Base-by-base conservation (phyloP, 1,140 invertebrate genomes). In the Hypothenemus hampei region DNA sequence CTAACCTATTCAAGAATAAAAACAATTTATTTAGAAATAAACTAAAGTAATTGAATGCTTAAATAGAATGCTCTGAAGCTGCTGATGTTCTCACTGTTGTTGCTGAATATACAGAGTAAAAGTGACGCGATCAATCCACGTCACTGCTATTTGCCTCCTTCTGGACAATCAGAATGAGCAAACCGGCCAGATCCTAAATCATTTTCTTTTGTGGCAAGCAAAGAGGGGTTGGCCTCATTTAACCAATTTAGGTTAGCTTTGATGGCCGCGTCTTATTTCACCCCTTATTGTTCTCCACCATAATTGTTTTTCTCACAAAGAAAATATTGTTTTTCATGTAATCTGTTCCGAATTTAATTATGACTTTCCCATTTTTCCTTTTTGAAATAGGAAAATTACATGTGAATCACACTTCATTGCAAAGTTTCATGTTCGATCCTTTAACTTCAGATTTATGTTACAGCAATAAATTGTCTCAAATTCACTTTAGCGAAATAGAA, bases 1-100 rank as follows among this genome's bases (percentile, higher is more conserved):
- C 77, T 74, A 73, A 81, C 83, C 84, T 85, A 66, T 15, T 70
- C 72, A 56, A 7, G 44, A 35, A 11, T 22, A 21, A 6, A 29
- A 5, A 29, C n/a, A n/a, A 7, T 29, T 29, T n/a, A 29, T n/a
- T n/a, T 7, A 29, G n/a, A 29, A 29, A 29, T n/a, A 29, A 7
- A n/a, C n/a, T 6, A 29, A 5, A 29, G 11, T 29, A 29, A 6
- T 29, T 29, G 24, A 29, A 7, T 29, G 26, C 6, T 29, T n/a
- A 29, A 29, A 29, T 29, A 6, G 35, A 37, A 3, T 37, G 10
- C 18, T 8, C 35, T 37, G n/a, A 16, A 15, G 35, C n/a, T n/a
- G n/a, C n/a, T n/a, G n/a, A n/a, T n/a, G n/a, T n/a, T n/a, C n/a
- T n/a, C n/a, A n/a, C n/a, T n/a, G n/a, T n/a, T n/a, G n/a, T n/a